Conservation (phyloP, 1,140 invertebrate species). For the Euura lappo region DNA sequence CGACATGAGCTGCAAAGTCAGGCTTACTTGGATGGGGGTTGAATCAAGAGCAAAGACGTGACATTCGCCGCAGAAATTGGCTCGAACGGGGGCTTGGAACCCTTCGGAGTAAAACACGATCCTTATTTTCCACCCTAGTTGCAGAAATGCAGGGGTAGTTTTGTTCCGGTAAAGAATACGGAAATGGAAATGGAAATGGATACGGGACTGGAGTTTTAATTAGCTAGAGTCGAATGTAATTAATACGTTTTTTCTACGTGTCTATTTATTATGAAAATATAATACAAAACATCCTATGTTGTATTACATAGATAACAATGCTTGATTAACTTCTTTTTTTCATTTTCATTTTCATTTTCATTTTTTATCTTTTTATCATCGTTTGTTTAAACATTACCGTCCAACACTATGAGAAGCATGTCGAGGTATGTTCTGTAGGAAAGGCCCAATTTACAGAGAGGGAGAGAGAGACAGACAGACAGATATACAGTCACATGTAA, state of each 20-base stretch:
- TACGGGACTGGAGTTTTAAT: too few relatives aligned
- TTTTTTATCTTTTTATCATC: constrained; percentile 45
- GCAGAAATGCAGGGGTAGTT: not conserved
- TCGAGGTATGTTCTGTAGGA: constrained; percentile 48
- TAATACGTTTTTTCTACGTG: constrained; percentile 63
- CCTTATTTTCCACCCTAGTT: not conserved
- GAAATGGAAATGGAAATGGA: too few relatives aligned
- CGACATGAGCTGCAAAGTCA: too few relatives aligned
- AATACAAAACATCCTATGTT: constrained; percentile 73
- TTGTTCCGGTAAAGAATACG: too few relatives aligned
- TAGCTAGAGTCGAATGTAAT: constrained; percentile 30
- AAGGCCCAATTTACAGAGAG: constrained; percentile 52
- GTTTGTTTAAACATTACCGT: constrained; percentile 46
- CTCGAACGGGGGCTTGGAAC: not conserved
- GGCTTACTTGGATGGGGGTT: not conserved
- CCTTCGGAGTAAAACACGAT: not conserved
- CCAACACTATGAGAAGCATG: constrained; percentile 54
- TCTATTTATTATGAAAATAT: constrained; percentile 74
- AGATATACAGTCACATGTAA: constrained; percentile 23
- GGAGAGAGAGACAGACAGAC: constrained; percentile 42
- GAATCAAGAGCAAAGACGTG: constrained; percentile 39
- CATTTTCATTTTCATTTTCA: constrained; percentile 46
- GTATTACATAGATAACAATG: constrained; percentile 67
- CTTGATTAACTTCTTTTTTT: constrained; percentile 56
- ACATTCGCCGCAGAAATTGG: constrained; percentile 35